phyloP scores from a whole-genome alignment of 2,113 vertebrate species.

The Spea bombifrons region DNA sequence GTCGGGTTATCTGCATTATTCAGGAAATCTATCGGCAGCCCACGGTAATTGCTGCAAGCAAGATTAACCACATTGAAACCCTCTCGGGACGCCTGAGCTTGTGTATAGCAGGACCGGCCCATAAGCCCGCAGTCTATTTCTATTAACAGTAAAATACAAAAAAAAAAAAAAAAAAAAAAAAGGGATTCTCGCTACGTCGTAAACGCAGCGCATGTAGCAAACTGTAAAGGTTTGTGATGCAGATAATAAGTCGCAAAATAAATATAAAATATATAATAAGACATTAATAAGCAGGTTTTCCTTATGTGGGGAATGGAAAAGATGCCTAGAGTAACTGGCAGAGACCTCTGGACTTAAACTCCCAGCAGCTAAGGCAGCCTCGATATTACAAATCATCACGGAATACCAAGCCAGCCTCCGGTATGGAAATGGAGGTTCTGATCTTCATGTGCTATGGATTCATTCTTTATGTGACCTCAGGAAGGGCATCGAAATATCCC shows the following conservation, averaged over 20 bases:
- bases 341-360: too few species aligned
- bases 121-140: slow-evolving; percentile 12
- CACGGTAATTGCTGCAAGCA: slow-evolving; percentile 21
- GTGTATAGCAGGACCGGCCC: slow-evolving; percentile 6
- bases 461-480: too few species aligned
- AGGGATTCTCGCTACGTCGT: not conserved
- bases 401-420: too few species aligned
- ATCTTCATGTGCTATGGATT: too few species aligned
- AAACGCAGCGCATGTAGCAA: not conserved
- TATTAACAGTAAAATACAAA: slow-evolving; percentile 7
- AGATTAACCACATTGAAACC: slow-evolving; percentile 24
- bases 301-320: too few species aligned
- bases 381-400: too few species aligned
- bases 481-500: too few species aligned
- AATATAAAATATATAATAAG: not conserved
- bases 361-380: too few species aligned
- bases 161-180: not conserved
- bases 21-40: slow-evolving; percentile 32
- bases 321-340: too few species aligned
- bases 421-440: too few species aligned
- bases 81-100: not conserved
- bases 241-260: not conserved
- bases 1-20: slow-evolving; percentile 41
- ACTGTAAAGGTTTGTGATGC: not conserved
- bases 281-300: too few species aligned